Percentiles rank a stretch among this genome's conserved stretches.
Conservation (phyloP, 2,888 invertebrate species). For the Perdita meconis region DNA sequence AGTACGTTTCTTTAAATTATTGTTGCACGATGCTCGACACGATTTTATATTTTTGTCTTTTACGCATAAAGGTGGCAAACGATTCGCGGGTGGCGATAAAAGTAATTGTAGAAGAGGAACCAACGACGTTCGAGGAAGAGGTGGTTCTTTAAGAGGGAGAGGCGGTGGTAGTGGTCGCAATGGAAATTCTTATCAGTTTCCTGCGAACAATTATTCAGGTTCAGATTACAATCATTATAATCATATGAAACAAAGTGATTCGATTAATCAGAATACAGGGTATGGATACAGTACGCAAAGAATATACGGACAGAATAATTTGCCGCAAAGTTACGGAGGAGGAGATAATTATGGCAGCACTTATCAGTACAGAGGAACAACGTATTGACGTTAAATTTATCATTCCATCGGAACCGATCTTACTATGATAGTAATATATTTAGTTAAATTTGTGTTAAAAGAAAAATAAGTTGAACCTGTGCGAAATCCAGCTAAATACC, state of each 20-base stretch:
- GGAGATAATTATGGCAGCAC: slow-evolving; percentile 72
- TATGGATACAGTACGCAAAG: slow-evolving; percentile 77
- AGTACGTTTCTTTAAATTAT: slow-evolving; percentile 66
- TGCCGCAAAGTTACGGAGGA: slow-evolving; percentile 72
- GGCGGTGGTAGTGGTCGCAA: slow-evolving; percentile 58
- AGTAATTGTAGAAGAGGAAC: slow-evolving; percentile 66
- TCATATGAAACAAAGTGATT: slow-evolving; percentile 66
- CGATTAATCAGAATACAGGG: slow-evolving; percentile 65
- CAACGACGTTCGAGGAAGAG: slow-evolving; percentile 67
- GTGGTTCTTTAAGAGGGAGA: slow-evolving; percentile 66
- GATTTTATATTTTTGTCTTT: slow-evolving; percentile 1
- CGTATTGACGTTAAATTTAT: slow-evolving; percentile 67
- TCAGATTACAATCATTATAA: slow-evolving; percentile 74
- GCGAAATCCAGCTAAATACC: slow-evolving; percentile 18
- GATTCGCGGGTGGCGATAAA: slow-evolving; percentile 70
- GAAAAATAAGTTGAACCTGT: slow-evolving; percentile 33
- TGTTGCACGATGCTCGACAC: background rate
- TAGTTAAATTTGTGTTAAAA: slow-evolving; percentile 55
- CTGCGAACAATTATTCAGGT: slow-evolving; percentile 70
- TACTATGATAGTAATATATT: slow-evolving; percentile 44
- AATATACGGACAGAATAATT: slow-evolving; percentile 68
- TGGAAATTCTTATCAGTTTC: slow-evolving; percentile 72
- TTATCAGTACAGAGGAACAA: slow-evolving; percentile 75
- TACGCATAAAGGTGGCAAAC: slow-evolving; percentile 69
- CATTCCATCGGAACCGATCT: slow-evolving; percentile 17